A percentile compares a stretch with the other conserved stretches of the same genome.
Conservation (phyloP, 1,140 invertebrate genomes). For the Euura saliciscinereae region DNA sequence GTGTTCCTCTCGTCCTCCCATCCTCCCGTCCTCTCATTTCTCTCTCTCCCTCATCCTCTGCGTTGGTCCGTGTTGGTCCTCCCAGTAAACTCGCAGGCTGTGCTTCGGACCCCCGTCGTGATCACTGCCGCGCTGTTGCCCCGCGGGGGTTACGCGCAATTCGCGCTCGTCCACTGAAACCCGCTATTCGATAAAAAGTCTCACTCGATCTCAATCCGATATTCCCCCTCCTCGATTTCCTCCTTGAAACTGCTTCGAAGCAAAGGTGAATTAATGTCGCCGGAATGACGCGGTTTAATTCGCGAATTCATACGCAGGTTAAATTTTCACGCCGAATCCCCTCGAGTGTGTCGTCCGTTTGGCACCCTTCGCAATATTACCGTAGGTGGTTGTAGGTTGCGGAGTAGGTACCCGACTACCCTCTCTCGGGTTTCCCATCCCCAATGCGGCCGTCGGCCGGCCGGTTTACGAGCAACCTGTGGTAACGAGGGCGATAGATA, state of each 20-base stretch:
- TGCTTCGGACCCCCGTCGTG: slow-evolving; percentile 53
- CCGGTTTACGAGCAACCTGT: slow-evolving; percentile 63
- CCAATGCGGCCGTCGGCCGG: slow-evolving; percentile 38
- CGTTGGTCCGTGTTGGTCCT: slow-evolving; percentile 11
- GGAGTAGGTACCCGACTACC: slow-evolving; percentile 29
- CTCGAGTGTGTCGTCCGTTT: slow-evolving; percentile 47
- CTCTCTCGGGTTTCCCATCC: slow-evolving; percentile 38
- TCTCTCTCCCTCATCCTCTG: not conserved
- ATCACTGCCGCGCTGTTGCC: slow-evolving; percentile 50
- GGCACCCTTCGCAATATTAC: slow-evolving; percentile 44
- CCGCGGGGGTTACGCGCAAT: slow-evolving; percentile 59
- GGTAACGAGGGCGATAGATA: slow-evolving; percentile 64
- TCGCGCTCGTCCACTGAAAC: slow-evolving; percentile 50
- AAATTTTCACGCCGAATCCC: slow-evolving; percentile 23
- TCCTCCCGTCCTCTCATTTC: not conserved
- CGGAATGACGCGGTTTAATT: too few species aligned
- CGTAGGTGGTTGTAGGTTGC: slow-evolving; percentile 33
- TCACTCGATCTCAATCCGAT: slow-evolving; percentile 53
- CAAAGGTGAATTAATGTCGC: not conserved
- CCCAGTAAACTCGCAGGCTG: not conserved
- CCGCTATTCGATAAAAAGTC: slow-evolving; percentile 31
- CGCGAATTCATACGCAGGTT: not conserved
- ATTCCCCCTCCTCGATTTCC: slow-evolving; percentile 20
- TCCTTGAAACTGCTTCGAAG: slow-evolving; percentile 25
- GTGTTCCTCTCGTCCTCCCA: not conserved